phyloP scores from a whole-genome alignment of 2,888 invertebrate species.

The Drosophila nr. medialis region DNA sequence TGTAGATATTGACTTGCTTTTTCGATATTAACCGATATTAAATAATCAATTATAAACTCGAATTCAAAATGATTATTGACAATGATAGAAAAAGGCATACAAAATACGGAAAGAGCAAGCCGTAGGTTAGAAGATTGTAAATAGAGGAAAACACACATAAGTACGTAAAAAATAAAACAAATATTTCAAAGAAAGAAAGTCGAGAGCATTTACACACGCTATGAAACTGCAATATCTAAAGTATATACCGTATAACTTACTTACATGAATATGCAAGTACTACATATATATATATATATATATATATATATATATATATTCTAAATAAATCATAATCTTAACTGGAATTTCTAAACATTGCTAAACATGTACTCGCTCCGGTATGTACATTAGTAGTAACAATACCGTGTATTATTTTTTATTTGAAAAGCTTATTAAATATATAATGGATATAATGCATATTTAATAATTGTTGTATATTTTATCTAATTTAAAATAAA shows the following conservation, averaged over 20 bases:
- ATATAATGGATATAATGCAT: slow-evolving; percentile 40
- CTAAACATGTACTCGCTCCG: slow-evolving; percentile 42
- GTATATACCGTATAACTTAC: slow-evolving; percentile 35
- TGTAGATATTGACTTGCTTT: slow-evolving; percentile 29
- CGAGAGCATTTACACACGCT: slow-evolving; percentile 38
- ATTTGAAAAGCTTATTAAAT: slow-evolving; percentile 52
- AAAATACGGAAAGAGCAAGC: slow-evolving; percentile 9
- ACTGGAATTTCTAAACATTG: slow-evolving; percentile 23
- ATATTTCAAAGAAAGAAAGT: slow-evolving; percentile 15
- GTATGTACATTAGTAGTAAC: slow-evolving; percentile 33
- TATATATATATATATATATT: slow-evolving; percentile 18
- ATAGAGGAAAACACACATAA: slow-evolving; percentile 28
- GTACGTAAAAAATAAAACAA: background rate
- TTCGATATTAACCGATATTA: slow-evolving; percentile 55
- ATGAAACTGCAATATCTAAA: slow-evolving; percentile 49
- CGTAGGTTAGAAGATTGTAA: slow-evolving; percentile 40
- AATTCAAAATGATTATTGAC: slow-evolving; percentile 44
- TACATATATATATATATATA: slow-evolving; percentile 22
- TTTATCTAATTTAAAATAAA: slow-evolving; percentile 69
- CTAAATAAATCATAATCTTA: slow-evolving; percentile 24
- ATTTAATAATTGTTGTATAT: slow-evolving; percentile 70
- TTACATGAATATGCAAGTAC: slow-evolving; percentile 22
- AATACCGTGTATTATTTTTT: slow-evolving; percentile 49
- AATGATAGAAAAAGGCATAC: slow-evolving; percentile 17
- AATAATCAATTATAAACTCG: slow-evolving; percentile 36